Conservation (phyloP, 2,797 vertebrate genomes). For the Cirrhinus molitorella region DNA sequence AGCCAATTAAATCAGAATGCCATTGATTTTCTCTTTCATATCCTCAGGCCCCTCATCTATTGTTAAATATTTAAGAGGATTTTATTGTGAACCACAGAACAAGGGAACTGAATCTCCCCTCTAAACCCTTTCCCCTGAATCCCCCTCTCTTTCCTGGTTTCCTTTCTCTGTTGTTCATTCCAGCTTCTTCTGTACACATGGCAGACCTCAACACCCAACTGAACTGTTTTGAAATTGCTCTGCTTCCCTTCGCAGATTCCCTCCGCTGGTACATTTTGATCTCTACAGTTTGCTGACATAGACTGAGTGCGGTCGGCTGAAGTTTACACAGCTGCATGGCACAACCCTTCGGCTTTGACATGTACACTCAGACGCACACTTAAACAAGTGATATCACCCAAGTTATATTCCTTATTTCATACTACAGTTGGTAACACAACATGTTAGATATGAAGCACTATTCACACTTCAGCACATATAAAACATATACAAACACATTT, state of each 20-base stretch:
- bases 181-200: background rate
- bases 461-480: too few relatives aligned
- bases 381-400: constrained; percentile 21
- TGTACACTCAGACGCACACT: background rate
- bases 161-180: constrained; percentile 48
- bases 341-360: background rate
- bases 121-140: background rate
- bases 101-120: constrained; percentile 48
- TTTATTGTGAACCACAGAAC: constrained; percentile 24
- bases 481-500: too few relatives aligned
- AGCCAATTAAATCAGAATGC: constrained; percentile 24
- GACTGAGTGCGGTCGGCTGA: constrained; percentile 3
- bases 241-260: constrained; percentile 56
- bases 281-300: constrained; percentile 43
- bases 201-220: constrained; percentile 14
- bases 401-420: background rate
- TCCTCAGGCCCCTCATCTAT: background rate
- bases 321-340: constrained; percentile 47
- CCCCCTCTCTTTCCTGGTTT: constrained; percentile 28
- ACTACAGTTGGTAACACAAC: too few relatives aligned
- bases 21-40: constrained; percentile 3
- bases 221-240: constrained; percentile 41
- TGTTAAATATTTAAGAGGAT: constrained; percentile 20
- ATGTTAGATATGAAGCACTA: too few relatives aligned
- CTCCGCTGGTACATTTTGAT: constrained; percentile 43